These are phyloP conservation scores for Agapornis roseicollis DNA, from an alignment of 2,113 vertebrate species.

Conservation along the genomic window DNA sequence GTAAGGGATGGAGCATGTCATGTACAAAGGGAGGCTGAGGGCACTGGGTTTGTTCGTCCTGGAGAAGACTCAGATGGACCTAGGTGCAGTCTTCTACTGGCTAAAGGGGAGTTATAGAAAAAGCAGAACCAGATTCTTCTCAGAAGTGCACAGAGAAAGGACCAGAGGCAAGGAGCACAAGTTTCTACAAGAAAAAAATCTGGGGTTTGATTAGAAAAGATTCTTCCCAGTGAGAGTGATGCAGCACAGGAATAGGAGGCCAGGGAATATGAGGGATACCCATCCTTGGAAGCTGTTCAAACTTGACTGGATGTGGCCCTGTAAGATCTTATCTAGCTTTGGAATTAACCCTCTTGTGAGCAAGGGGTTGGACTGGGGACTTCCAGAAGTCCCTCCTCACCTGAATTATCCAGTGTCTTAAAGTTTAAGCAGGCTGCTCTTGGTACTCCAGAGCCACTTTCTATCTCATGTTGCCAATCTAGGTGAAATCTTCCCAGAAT, in stretches of 20 bases:
- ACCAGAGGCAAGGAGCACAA: background rate
- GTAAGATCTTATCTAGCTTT: background rate
- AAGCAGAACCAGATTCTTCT: background rate
- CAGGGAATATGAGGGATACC: background rate
- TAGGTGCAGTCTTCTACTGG: background rate
- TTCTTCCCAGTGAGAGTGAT: background rate
- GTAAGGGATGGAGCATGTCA: background rate
- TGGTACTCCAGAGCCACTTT: background rate
- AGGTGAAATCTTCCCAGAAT: background rate
- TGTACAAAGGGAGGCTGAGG: background rate
- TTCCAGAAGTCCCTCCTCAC: background rate
- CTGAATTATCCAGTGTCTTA: background rate
- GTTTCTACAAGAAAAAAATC: background rate
- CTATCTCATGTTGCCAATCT: rapidly evolving
- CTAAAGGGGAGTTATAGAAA: background rate
- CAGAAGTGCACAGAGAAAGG: background rate
- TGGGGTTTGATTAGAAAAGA: background rate
- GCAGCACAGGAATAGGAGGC: background rate
- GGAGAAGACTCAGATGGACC: background rate
- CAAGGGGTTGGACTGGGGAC: background rate
- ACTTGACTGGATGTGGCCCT: background rate
- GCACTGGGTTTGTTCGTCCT: background rate
- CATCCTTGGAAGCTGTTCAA: background rate
- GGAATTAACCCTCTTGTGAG: background rate
- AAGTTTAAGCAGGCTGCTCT: background rate